A percentile compares a stretch with the other conserved stretches of the same genome.
phyloP scores from a whole-genome alignment of 2,888 invertebrate genomes.

The Polydrusus cervinus region DNA sequence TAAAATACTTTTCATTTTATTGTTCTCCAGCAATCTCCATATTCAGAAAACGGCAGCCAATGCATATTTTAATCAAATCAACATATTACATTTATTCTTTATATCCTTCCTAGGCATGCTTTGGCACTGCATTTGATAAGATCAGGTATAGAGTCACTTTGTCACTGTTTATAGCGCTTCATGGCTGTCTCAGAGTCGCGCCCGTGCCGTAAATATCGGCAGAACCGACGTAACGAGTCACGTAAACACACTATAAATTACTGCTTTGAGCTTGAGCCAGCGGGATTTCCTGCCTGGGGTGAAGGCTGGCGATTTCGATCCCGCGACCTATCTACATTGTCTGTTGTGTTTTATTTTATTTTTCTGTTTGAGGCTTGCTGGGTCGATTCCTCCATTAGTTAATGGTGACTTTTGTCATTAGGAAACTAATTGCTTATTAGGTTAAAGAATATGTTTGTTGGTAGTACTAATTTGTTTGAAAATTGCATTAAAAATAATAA shows the following conservation, averaged over 20 bases:
- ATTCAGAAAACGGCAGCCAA: too few species aligned
- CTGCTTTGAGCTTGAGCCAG: slow-evolving; percentile 40
- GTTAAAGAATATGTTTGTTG: too few species aligned
- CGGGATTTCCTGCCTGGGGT: slow-evolving; percentile 30
- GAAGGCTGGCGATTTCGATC: neutral
- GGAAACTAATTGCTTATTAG: too few species aligned
- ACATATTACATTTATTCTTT: neutral
- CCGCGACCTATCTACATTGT: neutral
- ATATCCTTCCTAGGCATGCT: neutral
- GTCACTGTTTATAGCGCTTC: slow-evolving; percentile 56
- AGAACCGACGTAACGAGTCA: slow-evolving; percentile 50
- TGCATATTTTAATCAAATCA: too few species aligned
- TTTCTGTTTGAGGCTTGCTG: neutral
- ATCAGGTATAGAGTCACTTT: slow-evolving; percentile 57
- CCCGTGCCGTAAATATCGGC: slow-evolving; percentile 53
- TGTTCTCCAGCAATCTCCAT: too few species aligned
- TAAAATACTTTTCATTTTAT: too few species aligned
- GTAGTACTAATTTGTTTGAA: too few species aligned
- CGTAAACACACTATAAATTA: slow-evolving; percentile 58
- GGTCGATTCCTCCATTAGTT: too few species aligned
- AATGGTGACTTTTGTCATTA: too few species aligned
- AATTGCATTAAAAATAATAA: too few species aligned
- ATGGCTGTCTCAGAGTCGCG: slow-evolving; percentile 38
- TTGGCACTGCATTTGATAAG: slow-evolving; percentile 51
- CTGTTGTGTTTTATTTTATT: neutral